Evolutionary conservation across 2,888 invertebrate genomes (phyloP), one percentile per base, ranked within the genome.

Genomic region (Apodemia duryi): DNA sequence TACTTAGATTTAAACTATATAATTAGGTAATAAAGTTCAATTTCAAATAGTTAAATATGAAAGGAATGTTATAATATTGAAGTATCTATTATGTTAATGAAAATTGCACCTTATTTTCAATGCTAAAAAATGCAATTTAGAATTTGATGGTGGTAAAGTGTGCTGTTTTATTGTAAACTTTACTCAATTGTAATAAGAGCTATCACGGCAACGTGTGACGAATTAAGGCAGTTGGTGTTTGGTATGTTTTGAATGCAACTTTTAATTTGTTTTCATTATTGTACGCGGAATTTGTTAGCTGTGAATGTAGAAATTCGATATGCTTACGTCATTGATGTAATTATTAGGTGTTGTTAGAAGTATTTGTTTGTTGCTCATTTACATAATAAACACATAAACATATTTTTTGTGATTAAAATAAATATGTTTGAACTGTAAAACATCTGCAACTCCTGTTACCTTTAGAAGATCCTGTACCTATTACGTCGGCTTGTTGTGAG

Each of bases 251-350:
- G 86, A 87, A 90, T 88, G 84, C 86, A 85, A 88, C 85, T 85
- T 89, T 89, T 88, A 88, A 90, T 90, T 88, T 87, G 88, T 87
- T 88, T 88, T 78, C 81, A 82, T 85, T 87, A 80, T 68, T 73
- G 80, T 80, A 82, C 85, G 80, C 79, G 83, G 84, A 66, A 21
- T 32, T 35, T 38, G 38, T 49, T 49, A 46, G 49, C 49, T n/a
- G 49, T 49, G 49, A 49, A 49, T 49, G 49, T 6, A 49, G 49
- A 29, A 70, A 86, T 87, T 88, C 73, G 86, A 78, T 80, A 76
- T 77, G 86, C 86, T 72, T 72, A 79, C 78, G 84, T 86, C 86
- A 86, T 85, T 83, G 82, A 78, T 79, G 75, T 80, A 82, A 86
- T 86, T 82, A 81, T 61, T 51, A 43, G 35, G 51, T 43, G 49